Base-by-base conservation (phyloP, 2,113 vertebrate genomes). In the Cygnus atratus region DNA sequence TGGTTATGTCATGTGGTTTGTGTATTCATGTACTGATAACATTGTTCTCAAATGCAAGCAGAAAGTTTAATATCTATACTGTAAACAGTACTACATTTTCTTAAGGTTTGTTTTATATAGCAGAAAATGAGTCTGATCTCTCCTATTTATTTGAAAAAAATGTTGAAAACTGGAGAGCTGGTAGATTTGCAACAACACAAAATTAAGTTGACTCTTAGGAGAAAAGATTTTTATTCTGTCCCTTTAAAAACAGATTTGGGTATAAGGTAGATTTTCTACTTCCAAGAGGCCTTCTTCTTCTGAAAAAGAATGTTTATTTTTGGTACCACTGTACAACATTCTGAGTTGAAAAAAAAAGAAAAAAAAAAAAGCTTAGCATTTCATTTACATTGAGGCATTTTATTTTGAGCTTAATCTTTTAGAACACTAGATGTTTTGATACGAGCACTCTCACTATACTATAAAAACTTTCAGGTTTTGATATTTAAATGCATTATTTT, bases 381-480 rank as follows among this genome's bases (percentile, higher is more conserved):
- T 91, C 68, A 71, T 59, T 88, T 81, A 44, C 10, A 50, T 17
- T 58, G n/a, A 71, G 55, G 72, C 48, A 59, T 88, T 86, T 80
- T 84, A 31, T 58, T 96, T 88, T 84, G 59, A 87, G 55, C 21
- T 4, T 92, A 84, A 88, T 50, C 59, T 88, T 95, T 90, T 61
- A 68, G 70, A 90, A 65, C n/a, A 35, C 26, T 43, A 48, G 67
- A 18, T 4, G 20, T 83, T 92, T 92, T 48, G 79, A 46, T 10
- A 86, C 18, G 17, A 93, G 41, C 82, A 55, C 90, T 91, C 76
- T 70, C 35, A 25, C 18, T 77, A 35, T 83, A 80, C 50, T 86
- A 62, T 0, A 86, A 24, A 68, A 8, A 20, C 46, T 75, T 57
- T 79, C 33, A 76, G 39, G 35, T 79, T 77, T 88, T 88, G 25